phyloP scores from a whole-genome alignment of 2,113 vertebrate genomes.

The Myrmecobius fasciatus region DNA sequence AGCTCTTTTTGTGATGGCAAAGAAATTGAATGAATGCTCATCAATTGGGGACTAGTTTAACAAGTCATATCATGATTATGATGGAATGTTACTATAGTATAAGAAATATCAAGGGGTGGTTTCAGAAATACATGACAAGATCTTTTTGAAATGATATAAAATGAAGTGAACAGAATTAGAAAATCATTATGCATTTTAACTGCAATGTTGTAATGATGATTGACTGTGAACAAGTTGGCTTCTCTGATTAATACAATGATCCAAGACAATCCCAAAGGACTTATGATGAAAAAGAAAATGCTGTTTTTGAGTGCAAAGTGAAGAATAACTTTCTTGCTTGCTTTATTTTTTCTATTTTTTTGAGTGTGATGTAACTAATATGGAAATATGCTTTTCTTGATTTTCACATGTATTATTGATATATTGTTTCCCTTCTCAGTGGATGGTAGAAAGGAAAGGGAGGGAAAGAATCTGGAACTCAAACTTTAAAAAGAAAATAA shows the following conservation, averaged over 20 bases:
- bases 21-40: background rate
- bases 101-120: background rate
- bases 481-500: background rate
- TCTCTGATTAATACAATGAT: background rate
- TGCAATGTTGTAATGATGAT: background rate
- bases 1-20: background rate
- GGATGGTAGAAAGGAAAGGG: background rate
- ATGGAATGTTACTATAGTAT: background rate
- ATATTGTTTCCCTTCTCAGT: background rate
- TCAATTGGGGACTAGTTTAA: background rate
- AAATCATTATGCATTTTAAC: background rate
- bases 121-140: background rate
- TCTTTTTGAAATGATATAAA: background rate
- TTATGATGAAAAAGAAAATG: background rate
- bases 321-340: background rate
- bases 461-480: background rate
- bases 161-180: background rate
- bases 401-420: background rate
- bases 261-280: background rate
- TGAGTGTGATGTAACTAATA: background rate
- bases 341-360: background rate
- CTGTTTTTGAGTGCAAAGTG: background rate
- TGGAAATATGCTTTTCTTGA: background rate
- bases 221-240: background rate
- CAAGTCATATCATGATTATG: background rate